Conservation (phyloP, 2,113 vertebrate species). For the Rhea americana region DNA sequence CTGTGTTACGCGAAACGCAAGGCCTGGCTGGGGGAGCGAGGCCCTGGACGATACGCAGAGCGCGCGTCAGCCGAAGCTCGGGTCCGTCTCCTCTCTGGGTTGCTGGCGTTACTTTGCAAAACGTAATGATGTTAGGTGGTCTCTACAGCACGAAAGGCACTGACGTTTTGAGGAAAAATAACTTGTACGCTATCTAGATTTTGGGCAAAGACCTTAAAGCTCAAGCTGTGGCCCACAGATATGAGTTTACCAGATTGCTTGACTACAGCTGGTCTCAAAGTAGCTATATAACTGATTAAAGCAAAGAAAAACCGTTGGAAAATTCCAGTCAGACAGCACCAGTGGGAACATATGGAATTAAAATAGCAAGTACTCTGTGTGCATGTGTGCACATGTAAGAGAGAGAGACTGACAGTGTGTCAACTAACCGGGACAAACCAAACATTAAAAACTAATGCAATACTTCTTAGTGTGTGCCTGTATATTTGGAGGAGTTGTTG, state of each 20-base stretch:
- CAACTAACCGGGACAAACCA: background rate
- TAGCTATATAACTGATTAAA: conserved; percentile 49
- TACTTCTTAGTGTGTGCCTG: background rate
- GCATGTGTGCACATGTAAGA: conserved; percentile 1
- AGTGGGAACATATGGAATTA: conserved; percentile 39
- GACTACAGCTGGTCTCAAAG: conserved; percentile 39
- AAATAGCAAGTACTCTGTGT: background rate
- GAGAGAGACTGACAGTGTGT: background rate
- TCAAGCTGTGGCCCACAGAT: conserved; percentile 40
- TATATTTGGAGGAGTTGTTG: background rate
- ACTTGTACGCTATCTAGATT: conserved; percentile 21
- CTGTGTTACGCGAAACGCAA: background rate
- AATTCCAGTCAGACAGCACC: conserved; percentile 56
- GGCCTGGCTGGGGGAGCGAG: background rate
- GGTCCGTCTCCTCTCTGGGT: background rate
- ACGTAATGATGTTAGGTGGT: conserved; percentile 2
- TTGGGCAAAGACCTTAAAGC: background rate
- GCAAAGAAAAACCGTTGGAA: conserved; percentile 52
- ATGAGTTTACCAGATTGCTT: conserved; percentile 40
- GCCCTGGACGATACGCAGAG: background rate
- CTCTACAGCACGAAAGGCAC: background rate
- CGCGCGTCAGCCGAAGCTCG: background rate
- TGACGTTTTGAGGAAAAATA: background rate
- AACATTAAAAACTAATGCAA: background rate
- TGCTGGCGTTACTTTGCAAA: conserved; percentile 25